Base-by-base conservation (phyloP, 1,140 invertebrate genomes). In the Papilio aristodemus region DNA sequence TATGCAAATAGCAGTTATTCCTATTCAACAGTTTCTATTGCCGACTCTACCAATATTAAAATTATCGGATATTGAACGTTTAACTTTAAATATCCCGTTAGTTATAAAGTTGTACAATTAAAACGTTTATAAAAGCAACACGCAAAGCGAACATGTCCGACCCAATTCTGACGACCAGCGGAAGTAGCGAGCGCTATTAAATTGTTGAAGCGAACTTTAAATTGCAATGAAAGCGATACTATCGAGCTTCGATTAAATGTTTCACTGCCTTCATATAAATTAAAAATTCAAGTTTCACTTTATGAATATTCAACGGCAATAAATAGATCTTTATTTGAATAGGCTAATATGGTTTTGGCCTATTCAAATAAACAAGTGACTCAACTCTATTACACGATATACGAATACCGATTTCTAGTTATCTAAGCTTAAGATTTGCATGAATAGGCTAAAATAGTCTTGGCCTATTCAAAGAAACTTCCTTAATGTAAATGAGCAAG, bases 191-290 rank as follows among this genome's bases (percentile, higher is more conserved):
- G n/a, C 11, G n/a, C 36, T 60, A 60, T 60, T 60, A 60, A 60
- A 36, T 38, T 36, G 58, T 36, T 37, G 58, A 19, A 60, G 32
- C 14, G n/a, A 60, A 60, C 58, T 60, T 60, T 60, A 37, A 60
- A 60, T 60, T 60, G 58, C 27, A 9, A 59, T 57, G 32, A 36
- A 59, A 8, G 10, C 58, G 36, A 60, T 60, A 60, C 58, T 0
- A 60, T 60, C n/a, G 58, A 37, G 58, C 32, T 38, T 10, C 1
- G 14, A 36, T 32, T n/a, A 58, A 32, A n/a, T 32, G 6, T 58
- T 32, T 54, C 17, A 10, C 22, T 32, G 22, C 25, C n/a, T n/a
- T n/a, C n/a, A n/a, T 17, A 7, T 13, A 32, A 25, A 58, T 58
- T 32, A 9, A 32, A 22, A 4, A 19, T 22, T 19, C 19, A 50